Evolutionary conservation across 2,888 invertebrate genomes (phyloP).

Genomic region (Hydropsyche betteni): DNA sequence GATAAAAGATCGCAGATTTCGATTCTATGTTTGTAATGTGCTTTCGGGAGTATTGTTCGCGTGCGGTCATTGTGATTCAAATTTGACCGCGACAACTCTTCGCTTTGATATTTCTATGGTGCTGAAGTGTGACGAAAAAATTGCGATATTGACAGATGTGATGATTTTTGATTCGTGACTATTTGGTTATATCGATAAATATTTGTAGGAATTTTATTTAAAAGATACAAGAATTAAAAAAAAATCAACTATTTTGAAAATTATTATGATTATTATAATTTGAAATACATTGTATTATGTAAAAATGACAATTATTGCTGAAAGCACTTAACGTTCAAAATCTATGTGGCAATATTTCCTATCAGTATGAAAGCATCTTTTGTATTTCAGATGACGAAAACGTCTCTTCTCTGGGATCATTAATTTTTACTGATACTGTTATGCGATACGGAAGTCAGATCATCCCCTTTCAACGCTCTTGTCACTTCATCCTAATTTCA

Average conservation of each 20-base stretch:
- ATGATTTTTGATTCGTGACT: background rate
- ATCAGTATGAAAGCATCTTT: background rate
- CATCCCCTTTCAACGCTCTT: constrained; percentile 28
- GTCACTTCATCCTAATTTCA: constrained; percentile 44
- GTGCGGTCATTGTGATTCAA: constrained; percentile 15
- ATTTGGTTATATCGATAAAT: no score
- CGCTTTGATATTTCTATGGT: no score
- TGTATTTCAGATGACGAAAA: constrained; percentile 8
- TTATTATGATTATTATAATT: background rate
- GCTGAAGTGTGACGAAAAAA: no score
- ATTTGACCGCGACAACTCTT: background rate
- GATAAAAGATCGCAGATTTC: background rate
- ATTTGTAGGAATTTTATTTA: background rate
- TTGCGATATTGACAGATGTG: no score
- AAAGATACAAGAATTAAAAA: background rate
- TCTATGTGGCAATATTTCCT: no score
- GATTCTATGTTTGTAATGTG: background rate
- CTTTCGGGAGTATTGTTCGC: background rate
- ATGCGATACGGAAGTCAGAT: constrained; percentile 45
- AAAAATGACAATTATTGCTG: no score
- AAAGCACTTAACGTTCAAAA: no score
- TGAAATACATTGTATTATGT: no score
- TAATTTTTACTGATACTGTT: constrained; percentile 51
- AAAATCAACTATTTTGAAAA: background rate
- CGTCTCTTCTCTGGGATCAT: constrained; percentile 37